These are phyloP conservation scores for Thunnus maccoyii DNA, from an alignment of 2,113 vertebrate species.

Conservation along the genomic window DNA sequence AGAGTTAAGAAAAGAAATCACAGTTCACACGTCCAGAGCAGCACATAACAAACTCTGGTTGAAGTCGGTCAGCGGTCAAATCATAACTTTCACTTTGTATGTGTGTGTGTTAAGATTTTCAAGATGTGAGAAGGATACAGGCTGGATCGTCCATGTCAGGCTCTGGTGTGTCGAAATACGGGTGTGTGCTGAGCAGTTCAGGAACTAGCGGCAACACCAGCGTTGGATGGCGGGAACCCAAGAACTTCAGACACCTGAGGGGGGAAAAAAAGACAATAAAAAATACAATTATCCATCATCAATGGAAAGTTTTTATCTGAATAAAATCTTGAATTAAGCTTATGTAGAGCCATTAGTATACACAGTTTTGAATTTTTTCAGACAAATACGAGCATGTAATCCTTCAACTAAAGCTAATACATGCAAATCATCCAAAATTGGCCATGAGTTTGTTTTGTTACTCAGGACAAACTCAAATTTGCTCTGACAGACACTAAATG, in stretches of 20 bases:
- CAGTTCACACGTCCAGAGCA: not conserved
- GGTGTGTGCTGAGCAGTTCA: slow-evolving; percentile 96
- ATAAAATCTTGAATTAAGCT: no score
- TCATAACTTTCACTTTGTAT: no score
- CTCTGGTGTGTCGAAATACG: slow-evolving; percentile 97
- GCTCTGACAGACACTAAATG: no score
- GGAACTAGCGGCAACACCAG: slow-evolving; percentile 96
- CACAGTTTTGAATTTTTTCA: no score
- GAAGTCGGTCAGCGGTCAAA: not conserved
- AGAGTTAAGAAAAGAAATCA: slow-evolving; percentile 32
- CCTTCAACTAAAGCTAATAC: no score
- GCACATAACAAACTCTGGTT: not conserved
- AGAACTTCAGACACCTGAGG: slow-evolving; percentile 93
- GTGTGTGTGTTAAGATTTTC: not conserved
- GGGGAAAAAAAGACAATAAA: not conserved
- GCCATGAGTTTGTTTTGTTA: no score
- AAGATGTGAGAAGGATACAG: slow-evolving; percentile 89
- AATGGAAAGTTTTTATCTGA: not conserved
- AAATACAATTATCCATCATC: not conserved
- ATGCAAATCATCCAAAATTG: no score
- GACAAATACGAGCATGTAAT: no score
- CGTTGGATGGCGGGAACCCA: slow-evolving; percentile 94
- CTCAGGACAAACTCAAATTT: no score
- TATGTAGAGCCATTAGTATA: no score
- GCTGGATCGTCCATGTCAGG: slow-evolving; percentile 99